Conservation (phyloP, 2,888 invertebrate genomes). For the Rhabditophanes sp. region DNA sequence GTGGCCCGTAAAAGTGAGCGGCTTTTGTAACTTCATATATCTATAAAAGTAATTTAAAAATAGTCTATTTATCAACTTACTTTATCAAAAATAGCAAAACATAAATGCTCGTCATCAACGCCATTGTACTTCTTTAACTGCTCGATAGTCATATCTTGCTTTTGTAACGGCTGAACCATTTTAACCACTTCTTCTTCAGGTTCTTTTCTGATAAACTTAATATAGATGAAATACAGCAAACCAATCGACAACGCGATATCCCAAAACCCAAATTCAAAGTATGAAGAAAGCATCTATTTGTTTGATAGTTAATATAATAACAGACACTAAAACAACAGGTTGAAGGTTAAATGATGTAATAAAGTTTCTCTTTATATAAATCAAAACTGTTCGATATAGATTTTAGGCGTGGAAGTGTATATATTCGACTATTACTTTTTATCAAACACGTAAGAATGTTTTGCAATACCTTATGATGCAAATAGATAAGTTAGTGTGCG, state of each 20-base stretch:
- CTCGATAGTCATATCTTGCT: conserved; percentile 34
- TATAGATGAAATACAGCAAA: conserved; percentile 27
- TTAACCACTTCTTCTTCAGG: conserved; percentile 1
- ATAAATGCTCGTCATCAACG: conserved; percentile 31
- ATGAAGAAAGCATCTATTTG: no score
- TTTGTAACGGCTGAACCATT: conserved; percentile 17
- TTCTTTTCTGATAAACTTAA: conserved; percentile 22
- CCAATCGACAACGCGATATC: conserved; percentile 30
- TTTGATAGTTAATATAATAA: no score
- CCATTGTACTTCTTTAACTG: conserved; percentile 36
- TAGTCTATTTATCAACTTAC: conserved; percentile 15
- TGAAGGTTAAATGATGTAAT: no score
- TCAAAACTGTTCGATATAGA: no score
- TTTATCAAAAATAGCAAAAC: conserved; percentile 30
- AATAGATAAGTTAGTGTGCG: no score
- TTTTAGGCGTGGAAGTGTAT: no score
- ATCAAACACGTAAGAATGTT: no score
- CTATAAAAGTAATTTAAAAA: conserved; percentile 13
- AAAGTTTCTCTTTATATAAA: no score
- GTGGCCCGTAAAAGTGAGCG: conserved; percentile 33
- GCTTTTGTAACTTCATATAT: conserved; percentile 39
- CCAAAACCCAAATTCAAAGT: conserved; percentile 13
- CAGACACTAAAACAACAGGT: no score
- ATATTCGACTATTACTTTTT: no score
- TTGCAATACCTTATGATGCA: no score